phyloP scores from a whole-genome alignment of 2,797 vertebrate genomes.

The Dipus sagitta region DNA sequence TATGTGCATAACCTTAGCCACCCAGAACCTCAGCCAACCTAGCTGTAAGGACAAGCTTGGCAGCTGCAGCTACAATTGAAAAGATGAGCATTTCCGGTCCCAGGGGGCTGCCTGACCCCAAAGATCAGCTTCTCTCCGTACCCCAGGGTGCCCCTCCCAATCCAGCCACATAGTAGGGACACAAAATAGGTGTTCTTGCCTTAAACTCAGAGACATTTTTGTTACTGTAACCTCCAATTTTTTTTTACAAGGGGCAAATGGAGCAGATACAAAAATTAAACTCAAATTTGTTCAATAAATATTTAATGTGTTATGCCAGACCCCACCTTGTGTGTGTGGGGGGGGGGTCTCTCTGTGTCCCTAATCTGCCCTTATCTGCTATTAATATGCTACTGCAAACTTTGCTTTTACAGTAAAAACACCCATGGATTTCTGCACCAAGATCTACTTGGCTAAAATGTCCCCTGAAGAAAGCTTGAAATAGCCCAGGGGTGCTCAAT shows the following conservation, averaged over 20 bases:
- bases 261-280: not conserved
- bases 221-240: not conserved
- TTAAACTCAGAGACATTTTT: slow-evolving; percentile 7
- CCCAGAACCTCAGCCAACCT: not conserved
- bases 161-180: not conserved
- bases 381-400: not conserved
- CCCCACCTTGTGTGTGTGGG: not conserved
- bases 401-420: not conserved
- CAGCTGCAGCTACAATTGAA: not conserved
- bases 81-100: not conserved
- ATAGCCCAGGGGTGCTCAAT: not conserved
- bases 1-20: not conserved
- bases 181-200: not conserved
- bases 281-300: slow-evolving; percentile 1
- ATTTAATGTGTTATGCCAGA: not conserved
- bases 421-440: not conserved
- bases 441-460: not conserved
- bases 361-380: not conserved
- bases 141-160: not conserved
- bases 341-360: not conserved
- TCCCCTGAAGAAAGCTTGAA: slow-evolving; percentile 29
- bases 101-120: not conserved
- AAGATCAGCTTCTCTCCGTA: not conserved
- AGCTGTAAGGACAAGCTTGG: not conserved
- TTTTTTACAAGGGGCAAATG: slow-evolving; percentile 41